Base-by-base conservation (phyloP, 1,140 invertebrate genomes). In the Hypothenemus hampei region DNA sequence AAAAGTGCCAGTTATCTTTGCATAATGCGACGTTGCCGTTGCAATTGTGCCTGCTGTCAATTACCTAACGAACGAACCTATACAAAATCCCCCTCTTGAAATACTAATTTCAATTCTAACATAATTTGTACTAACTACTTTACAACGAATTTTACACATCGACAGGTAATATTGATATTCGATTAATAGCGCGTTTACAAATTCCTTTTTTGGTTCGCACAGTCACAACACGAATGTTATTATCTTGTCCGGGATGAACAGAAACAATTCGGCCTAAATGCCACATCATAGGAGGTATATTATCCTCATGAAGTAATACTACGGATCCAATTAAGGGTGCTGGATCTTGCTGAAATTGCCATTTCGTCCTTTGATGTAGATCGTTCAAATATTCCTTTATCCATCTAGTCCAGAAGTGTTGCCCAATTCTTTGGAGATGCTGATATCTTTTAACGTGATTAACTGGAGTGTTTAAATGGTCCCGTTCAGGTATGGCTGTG, bases 301-400 rank as follows among this genome's bases (percentile, higher is more conserved):
- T 29, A 16, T 59, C 63, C 29, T 61, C 52, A 20, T 60, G 53
- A 8, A 73, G 23, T 0, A 73, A 6, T 1, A 74, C 72, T 11
- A 74, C 11, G 8, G 58, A 54, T 16, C 66, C 70, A 15, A 57
- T 29, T 19, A 61, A 23, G 1, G 71, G 39, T 11, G 10, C n/a
- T 20, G 20, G n/a, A 16, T 36, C 21, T 15, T 19, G 6, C 3
- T 3, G 11, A 18, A 20, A 41, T 21, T 50, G 8, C 48, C 63
- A 61, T 45, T 64, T 65, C 4, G 22, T 36, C 20, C 47, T 33
- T 18, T 59, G 41, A 31, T 65, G 63, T 18, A 65, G 33, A 13
- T 59, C 5, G 19, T 24, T 13, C n/a, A 69, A 13, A 37, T 62
- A 67, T 26, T 68, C 64, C 11, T 33, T 29, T 8, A 35, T n/a